Conservation (phyloP, 2,888 invertebrate genomes). For the Thymelicus sylvestris region DNA sequence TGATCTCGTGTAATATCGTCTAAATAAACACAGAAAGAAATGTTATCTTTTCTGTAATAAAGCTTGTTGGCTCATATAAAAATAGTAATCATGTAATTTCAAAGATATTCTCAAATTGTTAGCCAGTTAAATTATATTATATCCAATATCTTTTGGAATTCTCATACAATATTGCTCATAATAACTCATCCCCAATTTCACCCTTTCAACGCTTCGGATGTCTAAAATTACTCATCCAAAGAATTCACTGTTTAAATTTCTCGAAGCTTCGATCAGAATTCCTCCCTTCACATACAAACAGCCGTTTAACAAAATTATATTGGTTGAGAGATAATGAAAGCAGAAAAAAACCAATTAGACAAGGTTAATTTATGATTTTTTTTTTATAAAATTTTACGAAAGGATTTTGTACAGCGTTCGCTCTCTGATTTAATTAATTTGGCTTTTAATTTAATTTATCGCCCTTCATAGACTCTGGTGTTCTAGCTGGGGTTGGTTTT, state of each 20-base stretch:
- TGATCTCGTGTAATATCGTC: no score
- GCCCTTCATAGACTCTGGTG: slow-evolving; percentile 45
- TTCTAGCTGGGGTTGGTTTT: slow-evolving; percentile 44
- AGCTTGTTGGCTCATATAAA: no score
- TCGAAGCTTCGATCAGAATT: background rate
- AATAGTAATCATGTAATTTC: background rate
- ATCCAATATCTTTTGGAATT: background rate
- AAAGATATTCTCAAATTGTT: background rate
- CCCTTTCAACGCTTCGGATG: background rate
- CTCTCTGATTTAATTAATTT: slow-evolving; percentile 70
- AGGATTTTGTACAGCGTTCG: slow-evolving; percentile 57
- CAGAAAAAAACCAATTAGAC: slow-evolving; percentile 15
- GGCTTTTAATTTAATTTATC: slow-evolving; percentile 73
- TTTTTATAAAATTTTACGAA: slow-evolving; percentile 50
- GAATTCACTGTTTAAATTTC: slow-evolving; percentile 6
- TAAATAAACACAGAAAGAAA: no score
- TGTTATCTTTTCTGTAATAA: no score
- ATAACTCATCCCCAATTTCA: slow-evolving; percentile 39
- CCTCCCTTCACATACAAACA: background rate
- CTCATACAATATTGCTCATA: slow-evolving; percentile 8
- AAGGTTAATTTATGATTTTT: slow-evolving; percentile 40
- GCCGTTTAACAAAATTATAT: background rate
- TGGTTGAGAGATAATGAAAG: slow-evolving; percentile 5
- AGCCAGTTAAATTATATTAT: background rate
- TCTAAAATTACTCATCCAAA: background rate